Evolutionary conservation across 30 jellyfish, hydroid and myxozoan genomes (phyloP), one percentile per base, ranked within the genome.

Genomic region (Sanderia malayensis): DNA sequence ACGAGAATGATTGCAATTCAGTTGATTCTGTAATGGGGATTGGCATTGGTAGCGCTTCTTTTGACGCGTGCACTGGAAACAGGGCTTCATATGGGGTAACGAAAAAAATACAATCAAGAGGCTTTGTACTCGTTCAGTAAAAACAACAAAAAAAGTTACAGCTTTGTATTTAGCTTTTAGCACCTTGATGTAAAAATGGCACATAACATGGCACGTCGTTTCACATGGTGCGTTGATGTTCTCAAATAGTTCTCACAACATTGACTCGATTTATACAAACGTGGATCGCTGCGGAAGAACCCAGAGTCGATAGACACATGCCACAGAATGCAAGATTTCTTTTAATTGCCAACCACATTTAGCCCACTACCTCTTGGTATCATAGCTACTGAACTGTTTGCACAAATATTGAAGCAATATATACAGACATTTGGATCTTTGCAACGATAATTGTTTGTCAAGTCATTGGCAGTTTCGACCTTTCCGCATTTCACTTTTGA

Each of bases 331-430:
- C 61, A 52, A 53, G 57, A 37, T 52, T 41, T 61, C 80, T 25
- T 58, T 32, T 2, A 18, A 52, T 58, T 61, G 25, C 78, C 78
- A 30, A 41, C 20, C 11, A 22, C 80, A 28, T 61, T 63, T 25
- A 62, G 60, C 24, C 80, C 87, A 15, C 86, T 73, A 15, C 66
- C 81, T 26, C 73, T 47, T 26, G 74, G 75, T 44, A 41, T 49
- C 87, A 62, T 76, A 4, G 34, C 47, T 34, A 9, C 13, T 37
- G 6, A 6, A 37, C 10, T 37, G 52, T 4, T 4, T 37, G 52
- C 52, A 37, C 52, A 37, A 37, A 4, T 13, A 37, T 37, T 13
- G 52, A 37, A 37, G 13, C n/a, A n/a, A n/a, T n/a, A n/a, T n/a
- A n/a, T n/a, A 37, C 13, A 13, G 52, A 37, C 52, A 37, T 37